Evolutionary conservation across 2,113 vertebrate genomes (phyloP).

Genomic region (Corythaixoides concolor): DNA sequence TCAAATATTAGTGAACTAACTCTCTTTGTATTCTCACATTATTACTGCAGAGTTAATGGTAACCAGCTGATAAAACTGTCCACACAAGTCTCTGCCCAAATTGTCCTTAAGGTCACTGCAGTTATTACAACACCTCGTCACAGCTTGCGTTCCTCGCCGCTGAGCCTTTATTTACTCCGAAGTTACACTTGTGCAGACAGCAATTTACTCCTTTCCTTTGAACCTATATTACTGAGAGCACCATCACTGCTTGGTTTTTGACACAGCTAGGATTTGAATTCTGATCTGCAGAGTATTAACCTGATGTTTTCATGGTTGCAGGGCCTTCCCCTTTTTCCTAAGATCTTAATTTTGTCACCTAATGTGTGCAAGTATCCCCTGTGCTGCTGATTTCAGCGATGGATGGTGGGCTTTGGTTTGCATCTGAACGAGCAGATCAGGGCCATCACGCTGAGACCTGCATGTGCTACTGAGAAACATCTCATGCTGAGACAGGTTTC

Average conservation of each 20-base stretch:
- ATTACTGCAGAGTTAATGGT: background rate
- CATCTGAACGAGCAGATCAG: background rate
- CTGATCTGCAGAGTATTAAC: background rate
- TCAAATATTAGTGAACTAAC: background rate
- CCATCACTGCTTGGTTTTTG: background rate
- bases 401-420: background rate
- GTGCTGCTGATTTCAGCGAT: background rate
- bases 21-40: background rate
- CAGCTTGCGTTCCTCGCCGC: background rate
- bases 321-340: background rate
- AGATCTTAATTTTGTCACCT: background rate
- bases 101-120: background rate
- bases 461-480: background rate
- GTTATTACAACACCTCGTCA: background rate
- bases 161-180: background rate
- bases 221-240: background rate
- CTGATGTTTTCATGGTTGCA: background rate
- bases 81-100: too few relatives aligned
- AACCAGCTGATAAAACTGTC: background rate
- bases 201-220: background rate
- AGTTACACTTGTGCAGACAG: background rate
- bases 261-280: background rate
- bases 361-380: background rate
- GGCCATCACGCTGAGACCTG: accelerated
- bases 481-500: background rate